Conservation (phyloP, 2,113 vertebrate species). For the Gymnobelideus leadbeateri region DNA sequence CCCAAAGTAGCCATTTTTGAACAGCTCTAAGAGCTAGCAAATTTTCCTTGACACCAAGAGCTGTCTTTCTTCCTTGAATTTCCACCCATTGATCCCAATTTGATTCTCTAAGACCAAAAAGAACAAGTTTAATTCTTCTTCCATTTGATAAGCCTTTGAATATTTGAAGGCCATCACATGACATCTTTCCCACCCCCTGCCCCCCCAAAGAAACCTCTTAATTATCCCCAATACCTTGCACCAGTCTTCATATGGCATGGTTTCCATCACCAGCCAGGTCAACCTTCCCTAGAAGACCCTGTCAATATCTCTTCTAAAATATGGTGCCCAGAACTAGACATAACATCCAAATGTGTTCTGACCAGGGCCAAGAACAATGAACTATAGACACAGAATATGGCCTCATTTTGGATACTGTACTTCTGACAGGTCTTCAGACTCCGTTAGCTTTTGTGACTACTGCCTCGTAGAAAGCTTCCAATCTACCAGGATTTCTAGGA, state of each 20-base stretch:
- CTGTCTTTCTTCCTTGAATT: background rate
- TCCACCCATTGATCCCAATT: background rate
- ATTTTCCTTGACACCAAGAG: background rate
- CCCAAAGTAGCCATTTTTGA: background rate
- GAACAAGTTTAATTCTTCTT: background rate
- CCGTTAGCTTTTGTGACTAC: background rate
- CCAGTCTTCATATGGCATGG: background rate
- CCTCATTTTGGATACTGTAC: background rate
- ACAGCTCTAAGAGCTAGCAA: background rate
- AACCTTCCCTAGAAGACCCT: background rate
- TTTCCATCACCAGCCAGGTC: background rate
- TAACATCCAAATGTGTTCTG: background rate
- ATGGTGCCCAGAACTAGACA: background rate
- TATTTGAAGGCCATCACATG: background rate
- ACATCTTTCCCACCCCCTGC: too few species aligned
- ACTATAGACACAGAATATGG: background rate
- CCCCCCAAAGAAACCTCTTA: background rate
- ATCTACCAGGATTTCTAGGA: background rate
- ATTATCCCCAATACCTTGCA: background rate
- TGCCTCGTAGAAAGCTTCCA: background rate
- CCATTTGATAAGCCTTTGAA: background rate
- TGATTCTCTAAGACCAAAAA: background rate
- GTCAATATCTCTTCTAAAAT: background rate
- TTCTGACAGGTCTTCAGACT: background rate
- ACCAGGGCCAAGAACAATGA: background rate